Evolutionary conservation across 2,888 invertebrate genomes (phyloP), one percentile per base, ranked within the genome.

Genomic region (Brachyopa scutellaris): DNA sequence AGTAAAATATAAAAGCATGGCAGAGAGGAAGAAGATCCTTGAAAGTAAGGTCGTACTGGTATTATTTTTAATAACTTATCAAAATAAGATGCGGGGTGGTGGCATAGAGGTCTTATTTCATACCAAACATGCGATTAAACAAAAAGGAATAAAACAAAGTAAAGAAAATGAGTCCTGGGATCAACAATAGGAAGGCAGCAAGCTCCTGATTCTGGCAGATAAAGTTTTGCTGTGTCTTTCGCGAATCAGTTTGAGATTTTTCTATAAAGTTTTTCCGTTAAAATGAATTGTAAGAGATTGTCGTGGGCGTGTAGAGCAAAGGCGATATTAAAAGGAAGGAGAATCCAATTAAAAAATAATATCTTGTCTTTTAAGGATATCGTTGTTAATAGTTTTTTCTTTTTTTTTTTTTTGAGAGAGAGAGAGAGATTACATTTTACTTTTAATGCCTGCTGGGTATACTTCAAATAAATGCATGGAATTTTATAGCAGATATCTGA

Each of bases 61-160:
- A 38, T 47, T 51, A 66, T 77, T 77, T 76, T 80, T 76, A 80
- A 80, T 76, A 80, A 80, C 69, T 76, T 76, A 69, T 80, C 76
- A 62, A 76, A 82, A 80, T 53, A 66, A 55, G 9, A 38, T n/a
- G n/a, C n/a, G n/a, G n/a, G n/a, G n/a, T n/a, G n/a, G n/a, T n/a
- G n/a, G n/a, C n/a, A n/a, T n/a, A n/a, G n/a, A n/a, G n/a, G n/a
- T n/a, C n/a, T n/a, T n/a, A n/a, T n/a, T n/a, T n/a, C n/a, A n/a
- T n/a, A n/a, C n/a, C n/a, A n/a, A n/a, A n/a, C n/a, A n/a, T n/a
- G n/a, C n/a, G 4, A 26, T 26, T 3, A 26, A 26, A 5, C 6
- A 26, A 26, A 26, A 26, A 26, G 6, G 6, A 26, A 26, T 26
- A 26, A 26, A 26, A 6, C 26, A 5, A 21, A 40, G 26, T 4